These are phyloP conservation scores for Ptychodera flava DNA, from an alignment of 35 echinoderm and acorn worm species.

Conservation along the genomic window DNA sequence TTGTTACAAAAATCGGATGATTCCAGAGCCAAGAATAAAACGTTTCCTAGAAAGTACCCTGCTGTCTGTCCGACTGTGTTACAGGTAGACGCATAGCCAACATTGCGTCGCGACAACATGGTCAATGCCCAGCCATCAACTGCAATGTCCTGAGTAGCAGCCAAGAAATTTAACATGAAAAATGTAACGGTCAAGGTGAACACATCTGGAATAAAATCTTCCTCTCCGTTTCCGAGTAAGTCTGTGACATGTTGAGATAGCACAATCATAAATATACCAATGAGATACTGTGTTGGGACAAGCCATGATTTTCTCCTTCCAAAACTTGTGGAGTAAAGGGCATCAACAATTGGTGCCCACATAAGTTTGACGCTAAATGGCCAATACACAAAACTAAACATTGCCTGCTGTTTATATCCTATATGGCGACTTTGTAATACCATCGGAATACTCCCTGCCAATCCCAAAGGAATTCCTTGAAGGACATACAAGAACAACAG, in stretches of 20 bases:
- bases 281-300: slow-evolving; percentile 82
- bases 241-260: slow-evolving; percentile 46
- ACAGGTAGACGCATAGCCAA: slow-evolving; percentile 96
- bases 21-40: slow-evolving; percentile 89
- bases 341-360: slow-evolving; percentile 96
- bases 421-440: slow-evolving; percentile 49
- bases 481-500: slow-evolving; percentile 80
- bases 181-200: slow-evolving; percentile 62
- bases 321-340: slow-evolving; percentile 47
- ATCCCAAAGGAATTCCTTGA: slow-evolving; percentile 85
- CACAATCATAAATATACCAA: slow-evolving; percentile 76
- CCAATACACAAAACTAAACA: slow-evolving; percentile 99
- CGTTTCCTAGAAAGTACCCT: slow-evolving; percentile 92
- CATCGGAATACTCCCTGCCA: slow-evolving; percentile 87
- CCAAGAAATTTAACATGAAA: slow-evolving; percentile 95
- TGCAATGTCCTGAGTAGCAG: slow-evolving; percentile 94
- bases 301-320: slow-evolving; percentile 92
- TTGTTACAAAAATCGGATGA: slow-evolving; percentile 94
- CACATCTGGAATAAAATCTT: slow-evolving; percentile 34
- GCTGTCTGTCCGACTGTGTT: slow-evolving; percentile 92
- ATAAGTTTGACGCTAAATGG: slow-evolving; percentile 92
- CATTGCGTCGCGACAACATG: slow-evolving; percentile 79
- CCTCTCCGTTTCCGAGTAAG: slow-evolving; percentile 53
- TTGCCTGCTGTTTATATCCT: slow-evolving; percentile 73
- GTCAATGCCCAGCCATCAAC: slow-evolving; percentile 98